These are phyloP conservation scores for Macropodus opercularis DNA, from an alignment of 2,797 vertebrate genomes.

Conservation along the genomic window DNA sequence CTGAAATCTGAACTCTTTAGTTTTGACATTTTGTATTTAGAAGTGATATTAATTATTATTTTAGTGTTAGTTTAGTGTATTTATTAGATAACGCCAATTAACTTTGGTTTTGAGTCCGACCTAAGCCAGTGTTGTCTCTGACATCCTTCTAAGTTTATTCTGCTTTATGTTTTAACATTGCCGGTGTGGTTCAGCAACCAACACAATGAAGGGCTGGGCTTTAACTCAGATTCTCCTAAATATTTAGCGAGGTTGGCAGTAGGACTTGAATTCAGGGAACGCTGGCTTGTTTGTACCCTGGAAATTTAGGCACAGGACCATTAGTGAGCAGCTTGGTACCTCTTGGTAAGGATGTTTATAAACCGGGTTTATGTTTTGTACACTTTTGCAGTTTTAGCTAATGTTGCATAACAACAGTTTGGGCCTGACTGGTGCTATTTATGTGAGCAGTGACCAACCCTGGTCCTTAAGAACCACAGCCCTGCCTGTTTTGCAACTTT, in stretches of 20 bases:
- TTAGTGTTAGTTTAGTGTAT: neutral
- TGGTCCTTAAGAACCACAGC: no score
- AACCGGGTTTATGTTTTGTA: neutral
- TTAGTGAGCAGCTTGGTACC: neutral
- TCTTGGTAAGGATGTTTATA: neutral
- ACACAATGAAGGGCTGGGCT: conserved; percentile 37
- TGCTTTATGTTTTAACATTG: conserved; percentile 1
- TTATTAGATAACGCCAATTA: neutral
- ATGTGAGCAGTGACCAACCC: no score
- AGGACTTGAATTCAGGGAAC: conserved; percentile 10
- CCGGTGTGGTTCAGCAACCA: conserved; percentile 6
- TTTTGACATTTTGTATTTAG: neutral
- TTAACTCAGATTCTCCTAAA: conserved; percentile 23
- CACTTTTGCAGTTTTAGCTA: no score
- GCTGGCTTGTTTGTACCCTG: neutral
- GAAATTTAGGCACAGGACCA: neutral
- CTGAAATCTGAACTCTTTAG: neutral
- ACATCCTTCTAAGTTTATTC: neutral
- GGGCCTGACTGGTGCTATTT: neutral
- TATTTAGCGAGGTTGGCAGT: conserved; percentile 25
- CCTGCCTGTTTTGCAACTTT: no score
- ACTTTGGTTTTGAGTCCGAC: neutral
- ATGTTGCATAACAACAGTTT: neutral
- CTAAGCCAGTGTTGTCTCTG: no score
- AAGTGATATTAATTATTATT: neutral